A percentile compares a stretch with the other conserved stretches of the same genome.
Evolutionary conservation across 2,113 vertebrate species (phyloP).

Genomic region (Vimba vimba): DNA sequence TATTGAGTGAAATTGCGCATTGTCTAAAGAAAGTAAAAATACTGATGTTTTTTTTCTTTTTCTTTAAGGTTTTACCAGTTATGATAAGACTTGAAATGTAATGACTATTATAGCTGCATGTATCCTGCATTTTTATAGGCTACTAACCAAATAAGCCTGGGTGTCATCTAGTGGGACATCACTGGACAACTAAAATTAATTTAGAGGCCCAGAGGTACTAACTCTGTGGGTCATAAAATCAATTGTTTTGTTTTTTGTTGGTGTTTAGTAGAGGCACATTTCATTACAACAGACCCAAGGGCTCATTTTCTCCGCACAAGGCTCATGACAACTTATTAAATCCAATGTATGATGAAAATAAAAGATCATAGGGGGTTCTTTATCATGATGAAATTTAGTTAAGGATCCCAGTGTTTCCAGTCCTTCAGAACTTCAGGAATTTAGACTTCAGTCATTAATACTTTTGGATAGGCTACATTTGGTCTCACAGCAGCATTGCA

Average conservation of each 20-base stretch:
- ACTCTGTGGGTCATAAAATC: conserved; percentile 34
- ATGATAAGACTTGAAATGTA: no score
- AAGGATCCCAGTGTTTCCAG: not conserved
- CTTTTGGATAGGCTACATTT: not conserved
- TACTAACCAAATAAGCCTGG: not conserved
- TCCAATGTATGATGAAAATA: conserved; percentile 24
- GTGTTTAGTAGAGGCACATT: conserved; percentile 25
- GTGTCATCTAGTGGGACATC: not conserved
- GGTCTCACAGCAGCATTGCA: not conserved
- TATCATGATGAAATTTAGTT: not conserved
- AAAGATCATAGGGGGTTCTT: conserved; percentile 8
- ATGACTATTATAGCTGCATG: no score
- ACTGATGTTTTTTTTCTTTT: no score
- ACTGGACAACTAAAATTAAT: conserved; percentile 8
- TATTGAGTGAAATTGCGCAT: no score
- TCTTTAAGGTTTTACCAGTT: no score
- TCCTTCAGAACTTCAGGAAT: not conserved
- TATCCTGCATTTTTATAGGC: no score
- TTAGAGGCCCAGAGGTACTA: not conserved
- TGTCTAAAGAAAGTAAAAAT: no score
- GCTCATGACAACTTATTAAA: conserved; percentile 38
- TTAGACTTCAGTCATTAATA: not conserved
- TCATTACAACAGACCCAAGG: conserved; percentile 38
- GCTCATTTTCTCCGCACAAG: conserved; percentile 22
- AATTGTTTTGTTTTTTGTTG: conserved; percentile 33